Conservation (phyloP, 2,888 invertebrate genomes). For the Pinctada fucata region DNA sequence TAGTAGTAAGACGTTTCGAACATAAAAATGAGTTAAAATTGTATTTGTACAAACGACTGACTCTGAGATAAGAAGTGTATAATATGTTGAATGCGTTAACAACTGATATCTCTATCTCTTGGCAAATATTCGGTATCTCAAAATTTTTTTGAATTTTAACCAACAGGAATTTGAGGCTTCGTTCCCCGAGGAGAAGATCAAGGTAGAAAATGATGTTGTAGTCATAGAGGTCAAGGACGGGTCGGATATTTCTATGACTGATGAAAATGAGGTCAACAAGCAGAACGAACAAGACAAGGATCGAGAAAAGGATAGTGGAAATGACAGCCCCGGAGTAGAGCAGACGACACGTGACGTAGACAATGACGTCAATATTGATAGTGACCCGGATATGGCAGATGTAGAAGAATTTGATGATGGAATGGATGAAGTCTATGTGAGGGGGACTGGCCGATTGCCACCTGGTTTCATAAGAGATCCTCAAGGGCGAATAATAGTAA, state of each 20-base stretch:
- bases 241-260: neutral
- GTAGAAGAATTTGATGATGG: slow-evolving; percentile 19
- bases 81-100: no score
- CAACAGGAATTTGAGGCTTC: slow-evolving; percentile 21
- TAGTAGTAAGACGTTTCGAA: neutral
- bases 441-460: slow-evolving; percentile 40
- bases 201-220: neutral
- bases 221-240: neutral
- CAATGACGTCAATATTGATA: slow-evolving; percentile 6
- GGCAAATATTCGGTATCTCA: no score
- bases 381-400: slow-evolving; percentile 23
- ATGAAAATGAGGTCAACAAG: neutral
- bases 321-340: slow-evolving; percentile 31
- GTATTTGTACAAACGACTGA: no score
- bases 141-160: no score
- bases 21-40: neutral
- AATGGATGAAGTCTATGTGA: slow-evolving; percentile 27
- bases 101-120: no score
- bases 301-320: slow-evolving; percentile 33
- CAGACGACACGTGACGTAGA: slow-evolving; percentile 11
- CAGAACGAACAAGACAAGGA: slow-evolving; percentile 18
- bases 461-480: slow-evolving; percentile 48
- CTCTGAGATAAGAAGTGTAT: no score
- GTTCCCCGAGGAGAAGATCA: slow-evolving; percentile 7
- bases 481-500: slow-evolving; percentile 54